Conservation (phyloP, 2,113 vertebrate species). For the Datnioides undecimradiatus region DNA sequence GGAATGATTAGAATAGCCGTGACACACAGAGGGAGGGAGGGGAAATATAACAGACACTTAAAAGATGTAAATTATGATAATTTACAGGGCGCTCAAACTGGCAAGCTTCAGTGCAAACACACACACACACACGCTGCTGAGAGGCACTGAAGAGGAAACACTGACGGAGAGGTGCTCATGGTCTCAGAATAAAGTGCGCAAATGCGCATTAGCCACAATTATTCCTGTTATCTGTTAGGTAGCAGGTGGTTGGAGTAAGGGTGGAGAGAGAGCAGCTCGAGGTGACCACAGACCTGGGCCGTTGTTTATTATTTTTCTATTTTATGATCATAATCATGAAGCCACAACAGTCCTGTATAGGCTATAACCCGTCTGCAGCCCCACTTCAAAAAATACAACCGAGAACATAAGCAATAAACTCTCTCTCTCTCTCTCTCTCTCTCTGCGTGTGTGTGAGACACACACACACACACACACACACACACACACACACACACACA, state of each 20-base stretch:
- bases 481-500: neutral
- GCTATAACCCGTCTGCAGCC: slow-evolving; percentile 32
- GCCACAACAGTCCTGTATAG: slow-evolving; percentile 44
- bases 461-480: slow-evolving; percentile 11
- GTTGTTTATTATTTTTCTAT: slow-evolving; percentile 19
- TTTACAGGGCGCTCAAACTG: slow-evolving; percentile 2
- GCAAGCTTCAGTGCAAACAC: neutral
- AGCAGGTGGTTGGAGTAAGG: slow-evolving; percentile 25
- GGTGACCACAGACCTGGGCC: neutral
- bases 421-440: no score
- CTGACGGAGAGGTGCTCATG: neutral
- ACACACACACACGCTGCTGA: neutral
- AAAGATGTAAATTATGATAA: slow-evolving; percentile 14
- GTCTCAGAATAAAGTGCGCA: slow-evolving; percentile 6
- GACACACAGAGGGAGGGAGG: neutral
- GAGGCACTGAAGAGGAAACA: neutral
- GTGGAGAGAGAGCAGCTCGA: neutral
- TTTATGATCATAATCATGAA: slow-evolving; percentile 49
- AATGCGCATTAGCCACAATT: neutral
- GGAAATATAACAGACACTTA: slow-evolving; percentile 9
- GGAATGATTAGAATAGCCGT: slow-evolving; percentile 12
- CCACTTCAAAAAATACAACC: slow-evolving; percentile 52
- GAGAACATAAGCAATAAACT: slow-evolving; percentile 47
- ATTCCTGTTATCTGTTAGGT: neutral
- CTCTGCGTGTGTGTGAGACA: no score